Evolutionary conservation across 2,797 vertebrate species (phyloP).

Genomic region (Rallus crepitans): DNA sequence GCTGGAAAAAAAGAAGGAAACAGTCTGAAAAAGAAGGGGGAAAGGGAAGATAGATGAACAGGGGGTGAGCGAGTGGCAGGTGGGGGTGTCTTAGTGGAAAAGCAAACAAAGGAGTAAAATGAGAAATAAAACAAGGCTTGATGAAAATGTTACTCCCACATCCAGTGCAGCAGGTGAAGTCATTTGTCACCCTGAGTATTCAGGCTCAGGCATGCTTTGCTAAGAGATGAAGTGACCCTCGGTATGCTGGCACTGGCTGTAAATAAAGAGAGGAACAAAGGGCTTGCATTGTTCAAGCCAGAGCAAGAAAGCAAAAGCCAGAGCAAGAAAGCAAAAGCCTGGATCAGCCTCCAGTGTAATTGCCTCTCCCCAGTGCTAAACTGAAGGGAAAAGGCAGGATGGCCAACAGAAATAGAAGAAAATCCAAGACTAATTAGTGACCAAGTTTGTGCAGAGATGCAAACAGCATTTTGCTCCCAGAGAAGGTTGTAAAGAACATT

Average conservation of each 20-base stretch:
- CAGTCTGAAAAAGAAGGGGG: neutral
- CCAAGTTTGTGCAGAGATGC: neutral
- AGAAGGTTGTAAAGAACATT: neutral
- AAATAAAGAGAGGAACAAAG: neutral
- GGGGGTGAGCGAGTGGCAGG: accelerated
- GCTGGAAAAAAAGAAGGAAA: neutral
- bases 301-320: neutral
- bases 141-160: neutral
- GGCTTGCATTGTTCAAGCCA: neutral
- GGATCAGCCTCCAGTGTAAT: neutral
- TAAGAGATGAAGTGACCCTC: neutral
- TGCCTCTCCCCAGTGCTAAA: neutral
- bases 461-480: neutral
- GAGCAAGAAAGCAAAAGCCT: neutral
- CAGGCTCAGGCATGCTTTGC: neutral
- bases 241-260: neutral
- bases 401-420: neutral
- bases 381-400: neutral
- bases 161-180: neutral
- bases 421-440: neutral
- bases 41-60: neutral
- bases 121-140: neutral
- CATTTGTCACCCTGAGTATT: neutral
- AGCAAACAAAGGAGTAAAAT: neutral
- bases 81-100: neutral